phyloP scores from a whole-genome alignment of 1,140 invertebrate genomes.

The Gryllus bimaculatus region DNA sequence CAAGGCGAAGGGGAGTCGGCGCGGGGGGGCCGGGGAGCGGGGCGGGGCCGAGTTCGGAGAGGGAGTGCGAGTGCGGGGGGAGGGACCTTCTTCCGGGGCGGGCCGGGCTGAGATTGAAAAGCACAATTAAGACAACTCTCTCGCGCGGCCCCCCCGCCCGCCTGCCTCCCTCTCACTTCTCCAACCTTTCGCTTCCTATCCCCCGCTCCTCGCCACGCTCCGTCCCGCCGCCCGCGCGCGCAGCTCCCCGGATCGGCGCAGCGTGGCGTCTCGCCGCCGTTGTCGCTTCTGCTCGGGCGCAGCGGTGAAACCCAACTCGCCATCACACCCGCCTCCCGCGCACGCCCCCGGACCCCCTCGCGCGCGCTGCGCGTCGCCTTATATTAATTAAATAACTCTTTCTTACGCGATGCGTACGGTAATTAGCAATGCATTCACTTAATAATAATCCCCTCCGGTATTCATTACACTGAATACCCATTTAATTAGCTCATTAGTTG shows the following conservation, averaged over 20 bases:
- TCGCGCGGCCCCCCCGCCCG: background rate
- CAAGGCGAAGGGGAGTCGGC: no score
- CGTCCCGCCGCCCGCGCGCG: no score
- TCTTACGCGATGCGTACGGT: conserved; percentile 15
- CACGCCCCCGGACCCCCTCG: background rate
- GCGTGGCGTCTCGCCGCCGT: background rate
- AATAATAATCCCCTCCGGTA: conserved; percentile 29
- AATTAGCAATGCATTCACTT: conserved; percentile 22
- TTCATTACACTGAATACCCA: conserved; percentile 36
- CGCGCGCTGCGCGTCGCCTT: conserved; percentile 15
- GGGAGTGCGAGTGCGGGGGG: background rate
- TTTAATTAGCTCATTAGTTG: conserved; percentile 39
- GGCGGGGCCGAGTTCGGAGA: background rate
- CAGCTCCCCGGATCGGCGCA: background rate
- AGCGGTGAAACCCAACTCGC: no score
- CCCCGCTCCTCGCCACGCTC: background rate
- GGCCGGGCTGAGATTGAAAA: background rate
- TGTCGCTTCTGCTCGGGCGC: background rate
- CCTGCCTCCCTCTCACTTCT: background rate
- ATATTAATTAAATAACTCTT: conserved; percentile 23
- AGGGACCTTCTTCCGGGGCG: background rate
- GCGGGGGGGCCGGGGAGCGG: no score
- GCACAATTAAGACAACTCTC: background rate
- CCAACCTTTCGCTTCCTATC: no score
- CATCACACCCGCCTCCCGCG: no score